phyloP scores from a whole-genome alignment of 1,140 invertebrate genomes.

The Rhyzopertha dominica region DNA sequence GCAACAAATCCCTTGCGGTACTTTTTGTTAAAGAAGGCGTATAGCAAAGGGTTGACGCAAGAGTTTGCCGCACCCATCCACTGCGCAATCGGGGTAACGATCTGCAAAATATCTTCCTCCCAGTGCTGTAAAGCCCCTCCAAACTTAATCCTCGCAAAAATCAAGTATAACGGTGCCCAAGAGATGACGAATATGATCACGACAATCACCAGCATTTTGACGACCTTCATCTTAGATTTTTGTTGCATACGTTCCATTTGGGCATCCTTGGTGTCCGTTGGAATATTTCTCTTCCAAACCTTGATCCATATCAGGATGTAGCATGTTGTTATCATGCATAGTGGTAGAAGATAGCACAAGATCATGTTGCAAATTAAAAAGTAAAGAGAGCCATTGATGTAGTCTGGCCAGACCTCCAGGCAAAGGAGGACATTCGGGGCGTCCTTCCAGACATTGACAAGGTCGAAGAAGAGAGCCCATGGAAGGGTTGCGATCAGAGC shows the following conservation, averaged over 20 bases:
- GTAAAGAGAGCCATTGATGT: conserved; percentile 73
- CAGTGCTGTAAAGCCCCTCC: conserved; percentile 62
- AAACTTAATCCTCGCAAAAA: conserved; percentile 82
- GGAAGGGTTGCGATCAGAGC: conserved; percentile 79
- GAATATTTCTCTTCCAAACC: conserved; percentile 81
- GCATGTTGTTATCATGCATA: conserved; percentile 85
- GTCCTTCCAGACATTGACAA: conserved; percentile 69
- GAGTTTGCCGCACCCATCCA: conserved; percentile 95
- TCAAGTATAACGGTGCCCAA: conserved; percentile 91
- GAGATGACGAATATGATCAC: conserved; percentile 91
- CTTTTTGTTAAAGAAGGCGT: conserved; percentile 96
- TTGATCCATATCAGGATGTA: conserved; percentile 92
- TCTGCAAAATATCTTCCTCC: conserved; percentile 74
- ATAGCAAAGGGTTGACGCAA: conserved; percentile 96
- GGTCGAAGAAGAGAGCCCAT: conserved; percentile 85
- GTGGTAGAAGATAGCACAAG: conserved; percentile 88
- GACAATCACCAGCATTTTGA: conserved; percentile 94
- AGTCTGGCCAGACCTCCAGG: conserved; percentile 78
- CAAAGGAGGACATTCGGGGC: conserved; percentile 68
- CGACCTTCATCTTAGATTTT: conserved; percentile 89
- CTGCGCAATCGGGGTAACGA: conserved; percentile 86
- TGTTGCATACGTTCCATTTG: conserved; percentile 88
- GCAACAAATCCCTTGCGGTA: conserved; percentile 89
- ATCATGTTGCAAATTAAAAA: conserved; percentile 86
- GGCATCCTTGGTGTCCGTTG: conserved; percentile 84